Evolutionary conservation across 2,113 vertebrate species (phyloP).

Genomic region (Cettia cetti): DNA sequence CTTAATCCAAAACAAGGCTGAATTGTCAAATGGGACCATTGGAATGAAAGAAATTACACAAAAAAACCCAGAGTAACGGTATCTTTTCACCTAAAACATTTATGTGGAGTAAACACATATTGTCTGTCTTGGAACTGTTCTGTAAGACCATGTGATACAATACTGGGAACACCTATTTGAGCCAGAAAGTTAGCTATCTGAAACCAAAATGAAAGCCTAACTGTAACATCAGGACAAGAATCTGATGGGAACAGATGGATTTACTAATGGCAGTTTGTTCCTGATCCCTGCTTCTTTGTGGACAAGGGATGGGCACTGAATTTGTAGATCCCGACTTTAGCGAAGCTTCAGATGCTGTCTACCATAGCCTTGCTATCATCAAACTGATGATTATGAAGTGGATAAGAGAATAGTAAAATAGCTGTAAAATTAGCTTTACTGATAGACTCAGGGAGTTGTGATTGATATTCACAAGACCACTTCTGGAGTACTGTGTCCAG

Average conservation of each 20-base stretch:
- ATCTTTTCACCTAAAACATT: background rate
- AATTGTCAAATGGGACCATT: background rate
- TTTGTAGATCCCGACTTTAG: background rate
- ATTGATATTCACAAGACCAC: background rate
- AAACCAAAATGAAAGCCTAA: background rate
- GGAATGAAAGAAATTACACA: background rate
- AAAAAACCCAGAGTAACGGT: background rate
- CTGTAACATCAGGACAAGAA: background rate
- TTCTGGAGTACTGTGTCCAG: background rate
- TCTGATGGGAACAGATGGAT: background rate
- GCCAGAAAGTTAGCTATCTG: background rate
- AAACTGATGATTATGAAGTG: background rate
- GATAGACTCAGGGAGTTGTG: background rate
- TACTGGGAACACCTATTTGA: background rate
- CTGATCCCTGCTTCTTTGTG: background rate
- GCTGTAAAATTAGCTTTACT: background rate
- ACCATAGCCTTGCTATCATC: background rate
- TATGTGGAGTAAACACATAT: background rate
- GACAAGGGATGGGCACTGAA: background rate
- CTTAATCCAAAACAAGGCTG: background rate
- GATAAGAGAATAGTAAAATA: background rate
- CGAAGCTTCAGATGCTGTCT: background rate
- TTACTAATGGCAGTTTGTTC: background rate
- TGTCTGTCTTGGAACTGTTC: background rate
- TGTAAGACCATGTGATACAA: background rate